Evolutionary conservation across 2,113 vertebrate species (phyloP).

Genomic region (Deroptyus accipitrinus): DNA sequence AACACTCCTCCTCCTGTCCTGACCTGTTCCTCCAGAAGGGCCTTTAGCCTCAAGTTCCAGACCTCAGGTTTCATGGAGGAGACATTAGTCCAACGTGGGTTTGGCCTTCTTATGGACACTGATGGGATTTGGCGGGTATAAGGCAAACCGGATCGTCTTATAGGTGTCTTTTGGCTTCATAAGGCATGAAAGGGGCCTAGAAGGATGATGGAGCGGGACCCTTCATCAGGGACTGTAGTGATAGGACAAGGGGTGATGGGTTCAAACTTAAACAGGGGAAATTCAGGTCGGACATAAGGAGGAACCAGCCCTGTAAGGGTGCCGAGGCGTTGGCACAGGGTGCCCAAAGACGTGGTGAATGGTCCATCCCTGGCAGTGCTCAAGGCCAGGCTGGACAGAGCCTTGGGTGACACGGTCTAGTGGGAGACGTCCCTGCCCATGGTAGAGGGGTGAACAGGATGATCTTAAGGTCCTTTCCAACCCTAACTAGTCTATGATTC

Average conservation of each 20-base stretch:
- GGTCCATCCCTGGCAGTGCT: neutral
- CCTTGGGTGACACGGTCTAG: neutral
- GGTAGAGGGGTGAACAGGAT: neutral
- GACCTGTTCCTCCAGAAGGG: neutral
- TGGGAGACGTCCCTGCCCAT: neutral
- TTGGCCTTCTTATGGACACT: accelerated
- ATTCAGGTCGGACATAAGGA: neutral
- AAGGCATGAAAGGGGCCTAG: neutral
- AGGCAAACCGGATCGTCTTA: neutral
- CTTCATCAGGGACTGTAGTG: neutral
- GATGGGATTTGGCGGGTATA: neutral
- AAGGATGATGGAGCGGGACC: neutral
- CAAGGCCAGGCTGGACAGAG: neutral
- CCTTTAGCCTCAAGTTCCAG: neutral
- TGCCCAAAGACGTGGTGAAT: neutral
- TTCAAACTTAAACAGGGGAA: neutral
- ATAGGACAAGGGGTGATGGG: neutral
- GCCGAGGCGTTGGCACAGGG: neutral
- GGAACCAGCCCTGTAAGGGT: neutral
- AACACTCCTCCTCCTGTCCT: neutral
- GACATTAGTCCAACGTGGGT: neutral
- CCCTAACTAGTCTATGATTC: neutral
- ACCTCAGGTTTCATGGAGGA: neutral
- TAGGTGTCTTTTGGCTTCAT: neutral
- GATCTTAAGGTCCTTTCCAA: neutral